A percentile compares a stretch with the other conserved stretches of the same genome.
Conservation (phyloP, 2,113 vertebrate species). For the Mola mola region DNA sequence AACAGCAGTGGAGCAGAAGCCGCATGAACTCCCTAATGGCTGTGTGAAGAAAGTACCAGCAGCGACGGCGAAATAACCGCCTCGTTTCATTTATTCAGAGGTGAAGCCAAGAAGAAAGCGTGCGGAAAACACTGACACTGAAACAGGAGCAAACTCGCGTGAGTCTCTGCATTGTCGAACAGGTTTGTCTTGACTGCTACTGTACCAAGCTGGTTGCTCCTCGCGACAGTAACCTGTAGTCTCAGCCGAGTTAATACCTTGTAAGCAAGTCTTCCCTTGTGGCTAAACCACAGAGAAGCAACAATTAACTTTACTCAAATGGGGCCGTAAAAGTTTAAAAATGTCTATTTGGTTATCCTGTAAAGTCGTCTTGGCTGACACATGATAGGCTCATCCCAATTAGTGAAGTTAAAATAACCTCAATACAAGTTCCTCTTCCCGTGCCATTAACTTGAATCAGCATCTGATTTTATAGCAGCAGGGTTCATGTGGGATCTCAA, state of each 20-base stretch:
- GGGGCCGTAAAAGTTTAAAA: background rate
- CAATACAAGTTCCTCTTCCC: background rate
- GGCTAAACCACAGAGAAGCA: background rate
- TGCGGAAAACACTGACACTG: background rate
- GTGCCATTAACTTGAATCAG: no score
- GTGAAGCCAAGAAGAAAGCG: slow-evolving; percentile 36
- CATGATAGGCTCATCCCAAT: slow-evolving; percentile 37
- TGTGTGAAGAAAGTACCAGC: slow-evolving; percentile 68
- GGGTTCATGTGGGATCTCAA: background rate
- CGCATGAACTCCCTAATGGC: slow-evolving; percentile 69
- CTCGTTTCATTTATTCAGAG: slow-evolving; percentile 33
- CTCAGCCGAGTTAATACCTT: background rate
- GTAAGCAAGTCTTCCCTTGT: background rate
- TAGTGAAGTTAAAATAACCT: background rate
- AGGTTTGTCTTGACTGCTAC: slow-evolving; percentile 13
- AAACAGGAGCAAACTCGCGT: background rate
- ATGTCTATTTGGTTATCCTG: background rate
- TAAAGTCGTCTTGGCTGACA: background rate
- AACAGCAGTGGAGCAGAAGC: slow-evolving; percentile 61
- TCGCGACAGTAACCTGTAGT: slow-evolving; percentile 21
- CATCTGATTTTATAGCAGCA: no score
- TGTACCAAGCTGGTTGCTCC: slow-evolving; percentile 8
- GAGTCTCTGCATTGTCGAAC: slow-evolving; percentile 11
- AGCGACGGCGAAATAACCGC: slow-evolving; percentile 51
- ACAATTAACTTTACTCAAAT: background rate